These are phyloP conservation scores for Tipula vernalis DNA, from an alignment of 2,888 invertebrate genomes.

Conservation along the genomic window DNA sequence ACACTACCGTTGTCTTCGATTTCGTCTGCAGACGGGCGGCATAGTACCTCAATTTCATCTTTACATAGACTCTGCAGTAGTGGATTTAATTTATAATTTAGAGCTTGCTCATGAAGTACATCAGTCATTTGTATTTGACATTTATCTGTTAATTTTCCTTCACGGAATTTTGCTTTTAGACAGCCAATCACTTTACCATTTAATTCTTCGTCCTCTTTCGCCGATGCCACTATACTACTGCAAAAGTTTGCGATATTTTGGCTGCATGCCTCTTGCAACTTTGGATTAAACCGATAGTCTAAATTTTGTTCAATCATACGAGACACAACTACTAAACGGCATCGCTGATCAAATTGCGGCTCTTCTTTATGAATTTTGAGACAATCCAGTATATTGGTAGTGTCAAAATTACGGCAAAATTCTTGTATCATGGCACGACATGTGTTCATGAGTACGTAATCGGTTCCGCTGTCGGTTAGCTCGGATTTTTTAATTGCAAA, in stretches of 20 bases:
- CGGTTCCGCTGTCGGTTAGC: conserved; percentile 73
- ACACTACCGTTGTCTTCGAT: conserved; percentile 40
- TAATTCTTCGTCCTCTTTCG: conserved; percentile 53
- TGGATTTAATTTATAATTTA: conserved; percentile 86
- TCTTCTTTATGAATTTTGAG: conserved; percentile 67
- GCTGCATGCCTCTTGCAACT: conserved; percentile 67
- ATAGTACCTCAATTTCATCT: conserved; percentile 54
- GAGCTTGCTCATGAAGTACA: conserved; percentile 74
- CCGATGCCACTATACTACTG: conserved; percentile 39
- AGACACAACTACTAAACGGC: conserved; percentile 70
- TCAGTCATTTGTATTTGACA: conserved; percentile 75
- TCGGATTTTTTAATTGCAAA: conserved; percentile 80
- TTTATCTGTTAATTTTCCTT: conserved; percentile 53
- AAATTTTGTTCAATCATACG: conserved; percentile 82
- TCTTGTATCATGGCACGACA: conserved; percentile 78
- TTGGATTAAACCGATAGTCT: conserved; percentile 81
- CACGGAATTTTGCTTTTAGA: conserved; percentile 66
- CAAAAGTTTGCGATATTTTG: conserved; percentile 69
- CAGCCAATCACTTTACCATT: conserved; percentile 75
- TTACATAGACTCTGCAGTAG: conserved; percentile 70
- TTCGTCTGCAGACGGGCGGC: conserved; percentile 29
- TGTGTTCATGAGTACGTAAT: conserved; percentile 69
- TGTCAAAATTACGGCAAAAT: conserved; percentile 65
- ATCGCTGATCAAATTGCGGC: conserved; percentile 66
- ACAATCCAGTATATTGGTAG: conserved; percentile 59